Evolutionary conservation across 2,113 vertebrate species (phyloP), one percentile per base, ranked within the genome.

Genomic region (Stegastes partitus): DNA sequence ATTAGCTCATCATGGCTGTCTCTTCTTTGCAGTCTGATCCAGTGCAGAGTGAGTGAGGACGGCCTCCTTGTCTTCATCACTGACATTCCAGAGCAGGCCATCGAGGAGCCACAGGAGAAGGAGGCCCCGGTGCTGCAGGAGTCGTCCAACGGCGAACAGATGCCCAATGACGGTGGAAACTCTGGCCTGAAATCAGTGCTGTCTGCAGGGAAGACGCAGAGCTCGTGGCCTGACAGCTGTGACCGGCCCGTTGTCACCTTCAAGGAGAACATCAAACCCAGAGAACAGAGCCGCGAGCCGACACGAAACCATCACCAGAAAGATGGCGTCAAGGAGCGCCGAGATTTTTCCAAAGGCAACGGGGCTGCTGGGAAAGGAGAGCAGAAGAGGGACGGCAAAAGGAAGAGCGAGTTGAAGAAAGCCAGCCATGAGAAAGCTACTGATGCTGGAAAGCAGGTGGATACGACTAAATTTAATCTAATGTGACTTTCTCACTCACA

Each of bases 231-330:
- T 3, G 97, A 99, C 14, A 15, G 93, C 3, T 91, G 94, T 56
- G 98, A 99, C 73, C 96, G 98, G 22, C 97, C 97, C 0, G 92
- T 98, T 82, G 97, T 99, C 83, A 99, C 98, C 0, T 99, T 99
- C 92, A 99, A 99, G 84, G 98, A 99, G 93, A 99, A 99, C 87
- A 97, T 97, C 93, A 99, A 99, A 86, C 98, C 98, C 5, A 89
- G 96, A 28, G 98, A 99, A 82, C 93, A 89, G 68, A 96, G 94
- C 92, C 95, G 96, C 54, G 97, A 98, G 9, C 93, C 90, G 3
- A 90, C 89, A 12, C 93, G 96, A 51, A 94, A 82, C 85, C 96
- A 95, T 45, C 94, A 95, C 22, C 93, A 88, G 59, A 97, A 97
- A 82, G 97, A 98, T 54, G 84, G 91, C 12, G 70, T 77, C 0